Conservation (phyloP, 1,140 invertebrate species). For the Oreohelix idahoensis region DNA sequence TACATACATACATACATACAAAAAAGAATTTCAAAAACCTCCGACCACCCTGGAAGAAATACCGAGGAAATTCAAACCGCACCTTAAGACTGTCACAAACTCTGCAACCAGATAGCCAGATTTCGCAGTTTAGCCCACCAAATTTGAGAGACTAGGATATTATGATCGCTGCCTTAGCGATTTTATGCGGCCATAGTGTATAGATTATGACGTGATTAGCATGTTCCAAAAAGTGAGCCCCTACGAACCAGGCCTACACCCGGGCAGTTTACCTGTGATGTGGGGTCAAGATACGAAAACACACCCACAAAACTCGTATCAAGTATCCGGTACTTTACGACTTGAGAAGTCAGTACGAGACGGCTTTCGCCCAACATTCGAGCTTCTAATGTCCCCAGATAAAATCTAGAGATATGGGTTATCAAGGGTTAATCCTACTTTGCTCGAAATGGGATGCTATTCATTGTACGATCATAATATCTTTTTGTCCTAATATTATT, state of each 20-base stretch:
- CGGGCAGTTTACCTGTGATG: neutral
- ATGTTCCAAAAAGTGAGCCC: neutral
- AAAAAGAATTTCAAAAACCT: neutral
- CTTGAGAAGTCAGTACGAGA: neutral
- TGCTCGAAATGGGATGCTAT: neutral
- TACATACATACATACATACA: neutral
- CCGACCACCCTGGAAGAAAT: neutral
- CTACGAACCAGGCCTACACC: neutral
- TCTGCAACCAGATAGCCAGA: neutral
- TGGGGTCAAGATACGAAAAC: neutral
- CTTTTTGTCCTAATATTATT: no score
- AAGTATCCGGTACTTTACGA: neutral
- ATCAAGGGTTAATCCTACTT: neutral
- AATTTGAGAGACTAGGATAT: neutral
- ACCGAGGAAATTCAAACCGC: neutral
- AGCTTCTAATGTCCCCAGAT: neutral
- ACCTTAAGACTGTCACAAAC: neutral
- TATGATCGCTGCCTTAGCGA: neutral
- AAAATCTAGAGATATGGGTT: neutral
- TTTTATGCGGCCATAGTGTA: neutral
- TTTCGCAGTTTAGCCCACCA: neutral
- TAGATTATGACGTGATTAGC: conserved; percentile 15
- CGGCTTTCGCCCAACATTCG: neutral
- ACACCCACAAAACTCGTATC: neutral
- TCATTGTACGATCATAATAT: no score